A percentile compares a stretch with the other conserved stretches of the same genome.
phyloP scores from a whole-genome alignment of 2,797 vertebrate species.

The Myotis planiceps region DNA sequence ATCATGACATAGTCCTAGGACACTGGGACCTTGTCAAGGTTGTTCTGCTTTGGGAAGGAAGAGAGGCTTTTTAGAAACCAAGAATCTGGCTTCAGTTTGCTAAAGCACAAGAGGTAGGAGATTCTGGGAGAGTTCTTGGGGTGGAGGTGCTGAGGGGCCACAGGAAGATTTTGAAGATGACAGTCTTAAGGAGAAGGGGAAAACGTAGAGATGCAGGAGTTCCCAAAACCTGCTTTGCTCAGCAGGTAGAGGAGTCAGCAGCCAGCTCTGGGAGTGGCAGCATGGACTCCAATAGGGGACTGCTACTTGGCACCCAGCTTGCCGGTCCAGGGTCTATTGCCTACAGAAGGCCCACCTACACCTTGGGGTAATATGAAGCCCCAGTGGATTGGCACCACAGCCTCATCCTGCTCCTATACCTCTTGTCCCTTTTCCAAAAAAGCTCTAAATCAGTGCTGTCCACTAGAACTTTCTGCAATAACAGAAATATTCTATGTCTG shows the following conservation, averaged over 20 bases:
- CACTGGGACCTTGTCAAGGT: neutral
- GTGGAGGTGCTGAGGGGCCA: neutral
- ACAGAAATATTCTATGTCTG: neutral
- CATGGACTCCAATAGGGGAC: neutral
- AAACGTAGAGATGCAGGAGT: neutral
- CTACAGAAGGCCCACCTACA: neutral
- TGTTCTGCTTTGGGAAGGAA: conserved; percentile 40
- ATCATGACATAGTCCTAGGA: neutral
- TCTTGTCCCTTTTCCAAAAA: conserved; percentile 47
- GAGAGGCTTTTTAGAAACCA: conserved; percentile 7
- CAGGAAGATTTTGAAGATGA: neutral
- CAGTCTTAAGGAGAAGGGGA: neutral
- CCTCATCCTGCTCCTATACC: neutral
- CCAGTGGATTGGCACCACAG: neutral
- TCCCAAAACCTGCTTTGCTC: neutral
- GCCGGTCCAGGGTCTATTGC: neutral
- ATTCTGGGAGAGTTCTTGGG: neutral
- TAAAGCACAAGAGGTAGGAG: neutral
- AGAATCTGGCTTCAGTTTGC: neutral
- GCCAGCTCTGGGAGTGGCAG: neutral
- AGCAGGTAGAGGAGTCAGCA: neutral
- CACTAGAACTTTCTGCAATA: neutral
- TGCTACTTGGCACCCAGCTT: neutral
- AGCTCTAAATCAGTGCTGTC: neutral
- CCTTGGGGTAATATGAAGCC: no score